phyloP scores from a whole-genome alignment of 2,888 invertebrate species.

The Venusia cambrica region DNA sequence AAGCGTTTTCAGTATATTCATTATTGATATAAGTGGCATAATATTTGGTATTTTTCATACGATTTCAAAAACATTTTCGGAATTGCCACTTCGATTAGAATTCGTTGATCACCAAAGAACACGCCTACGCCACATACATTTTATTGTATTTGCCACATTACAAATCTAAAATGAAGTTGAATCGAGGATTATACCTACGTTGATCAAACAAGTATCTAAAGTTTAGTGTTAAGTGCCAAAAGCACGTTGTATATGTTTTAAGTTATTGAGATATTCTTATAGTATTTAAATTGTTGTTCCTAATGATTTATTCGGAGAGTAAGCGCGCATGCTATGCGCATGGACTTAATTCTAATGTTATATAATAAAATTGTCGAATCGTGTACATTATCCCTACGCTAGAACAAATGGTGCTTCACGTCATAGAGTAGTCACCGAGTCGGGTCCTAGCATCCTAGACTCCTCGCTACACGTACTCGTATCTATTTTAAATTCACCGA shows the following conservation, averaged over 20 bases:
- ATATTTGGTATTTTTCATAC: constrained; percentile 8
- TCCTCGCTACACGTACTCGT: constrained; percentile 47
- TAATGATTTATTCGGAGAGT: constrained; percentile 70
- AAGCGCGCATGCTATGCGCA: constrained; percentile 58
- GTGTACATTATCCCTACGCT: constrained; percentile 81
- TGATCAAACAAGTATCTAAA: constrained; percentile 33
- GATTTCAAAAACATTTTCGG: constrained; percentile 29
- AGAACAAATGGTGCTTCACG: constrained; percentile 81
- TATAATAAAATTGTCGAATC: constrained; percentile 72
- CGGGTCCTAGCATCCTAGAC: constrained; percentile 28
- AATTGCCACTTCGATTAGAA: constrained; percentile 30
- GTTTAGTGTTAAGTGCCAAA: constrained; percentile 74
- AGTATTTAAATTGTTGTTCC: constrained; percentile 78
- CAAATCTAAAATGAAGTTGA: constrained; percentile 18
- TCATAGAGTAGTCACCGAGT: constrained; percentile 64
- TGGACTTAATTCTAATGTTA: constrained; percentile 65
- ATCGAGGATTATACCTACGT: constrained; percentile 23
- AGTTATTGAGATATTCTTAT: constrained; percentile 67
- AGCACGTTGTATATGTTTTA: constrained; percentile 65
- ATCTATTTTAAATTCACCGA: constrained; percentile 69
- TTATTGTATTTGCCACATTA: constrained; percentile 21
- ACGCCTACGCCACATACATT: constrained; percentile 38
- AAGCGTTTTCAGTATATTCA: constrained; percentile 12
- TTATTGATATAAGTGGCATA: constrained; percentile 16
- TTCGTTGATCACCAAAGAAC: constrained; percentile 59